A percentile compares a stretch with the other conserved stretches of the same genome.
Conservation (phyloP, 2,113 vertebrate species). For the Rhinopomastus cyanomelas region DNA sequence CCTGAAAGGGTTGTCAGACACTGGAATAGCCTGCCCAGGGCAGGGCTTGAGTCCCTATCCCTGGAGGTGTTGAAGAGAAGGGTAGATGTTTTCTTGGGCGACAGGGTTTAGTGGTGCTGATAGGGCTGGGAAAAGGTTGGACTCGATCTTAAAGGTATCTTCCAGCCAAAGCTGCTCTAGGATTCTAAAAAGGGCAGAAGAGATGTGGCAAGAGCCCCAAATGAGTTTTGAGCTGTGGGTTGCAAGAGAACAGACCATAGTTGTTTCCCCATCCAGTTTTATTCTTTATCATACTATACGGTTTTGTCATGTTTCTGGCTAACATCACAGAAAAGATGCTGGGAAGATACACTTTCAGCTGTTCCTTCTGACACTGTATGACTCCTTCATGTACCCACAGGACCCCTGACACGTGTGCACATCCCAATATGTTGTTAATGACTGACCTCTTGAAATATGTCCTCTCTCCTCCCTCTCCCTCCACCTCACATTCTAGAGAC, state of each 20-base stretch:
- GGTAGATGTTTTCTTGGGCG: too few relatives aligned
- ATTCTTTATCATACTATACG: too few relatives aligned
- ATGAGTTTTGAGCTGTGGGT: not conserved
- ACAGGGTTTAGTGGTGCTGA: too few relatives aligned
- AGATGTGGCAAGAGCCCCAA: not conserved
- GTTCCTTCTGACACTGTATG: not conserved
- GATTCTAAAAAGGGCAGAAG: too few relatives aligned
- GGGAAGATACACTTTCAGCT: not conserved
- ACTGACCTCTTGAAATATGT: not conserved
- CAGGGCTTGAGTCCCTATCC: too few relatives aligned
- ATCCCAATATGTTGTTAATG: not conserved
- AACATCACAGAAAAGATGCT: not conserved
- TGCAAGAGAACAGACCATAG: not conserved
- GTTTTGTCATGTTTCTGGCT: not conserved
- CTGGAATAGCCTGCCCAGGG: too few relatives aligned
- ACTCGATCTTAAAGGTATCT: too few relatives aligned
- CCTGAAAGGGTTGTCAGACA: too few relatives aligned
- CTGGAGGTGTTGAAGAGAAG: too few relatives aligned
- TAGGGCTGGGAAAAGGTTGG: too few relatives aligned
- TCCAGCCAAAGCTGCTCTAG: too few relatives aligned
- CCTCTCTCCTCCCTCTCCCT: not conserved
- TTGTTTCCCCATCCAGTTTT: not conserved
- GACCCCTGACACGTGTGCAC: not conserved
- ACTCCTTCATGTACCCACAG: not conserved
- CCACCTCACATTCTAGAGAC: constrained; percentile 5